Percentiles rank a stretch among this genome's conserved stretches.
phyloP scores from a whole-genome alignment of 37 sponge, comb jelly and placozoan genomes.

The Axinella damicornis region DNA sequence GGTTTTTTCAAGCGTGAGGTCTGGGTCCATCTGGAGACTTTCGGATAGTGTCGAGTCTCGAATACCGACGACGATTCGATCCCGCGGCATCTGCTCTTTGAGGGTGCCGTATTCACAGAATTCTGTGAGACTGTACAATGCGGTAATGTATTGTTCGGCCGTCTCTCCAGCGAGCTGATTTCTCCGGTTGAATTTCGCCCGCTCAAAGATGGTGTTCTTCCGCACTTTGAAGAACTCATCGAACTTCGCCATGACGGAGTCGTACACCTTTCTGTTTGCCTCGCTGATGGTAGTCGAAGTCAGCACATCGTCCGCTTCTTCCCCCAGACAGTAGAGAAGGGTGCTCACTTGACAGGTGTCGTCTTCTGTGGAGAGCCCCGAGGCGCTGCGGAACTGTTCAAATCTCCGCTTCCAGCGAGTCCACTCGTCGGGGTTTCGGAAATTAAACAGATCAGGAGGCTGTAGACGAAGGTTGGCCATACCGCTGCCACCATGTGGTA shows the following conservation, averaged over 20 bases:
- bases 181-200: slow-evolving; percentile 17
- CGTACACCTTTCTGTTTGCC: slow-evolving; percentile 11
- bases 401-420: slow-evolving; percentile 8
- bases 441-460: slow-evolving; percentile 19
- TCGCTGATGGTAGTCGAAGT: neutral
- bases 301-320: slow-evolving; percentile 39
- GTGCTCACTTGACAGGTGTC: slow-evolving; percentile 32
- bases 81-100: neutral
- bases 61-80: slow-evolving; percentile 36
- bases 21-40: slow-evolving; percentile 24
- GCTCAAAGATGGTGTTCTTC: neutral
- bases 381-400: slow-evolving; percentile 35
- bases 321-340: slow-evolving; percentile 45
- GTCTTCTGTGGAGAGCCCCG: slow-evolving; percentile 6
- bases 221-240: slow-evolving; percentile 36
- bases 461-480: slow-evolving; percentile 15
- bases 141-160: slow-evolving; percentile 31
- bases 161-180: slow-evolving; percentile 24
- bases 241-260: slow-evolving; percentile 23
- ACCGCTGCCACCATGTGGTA: slow-evolving; percentile 42
- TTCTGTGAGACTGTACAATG: neutral
- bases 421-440: slow-evolving; percentile 33
- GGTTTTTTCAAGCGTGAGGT: slow-evolving; percentile 36
- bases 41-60: slow-evolving; percentile 13
- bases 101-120: neutral